phyloP scores from a whole-genome alignment of 2,888 invertebrate species.

The Hirtodrosophila trivittata region DNA sequence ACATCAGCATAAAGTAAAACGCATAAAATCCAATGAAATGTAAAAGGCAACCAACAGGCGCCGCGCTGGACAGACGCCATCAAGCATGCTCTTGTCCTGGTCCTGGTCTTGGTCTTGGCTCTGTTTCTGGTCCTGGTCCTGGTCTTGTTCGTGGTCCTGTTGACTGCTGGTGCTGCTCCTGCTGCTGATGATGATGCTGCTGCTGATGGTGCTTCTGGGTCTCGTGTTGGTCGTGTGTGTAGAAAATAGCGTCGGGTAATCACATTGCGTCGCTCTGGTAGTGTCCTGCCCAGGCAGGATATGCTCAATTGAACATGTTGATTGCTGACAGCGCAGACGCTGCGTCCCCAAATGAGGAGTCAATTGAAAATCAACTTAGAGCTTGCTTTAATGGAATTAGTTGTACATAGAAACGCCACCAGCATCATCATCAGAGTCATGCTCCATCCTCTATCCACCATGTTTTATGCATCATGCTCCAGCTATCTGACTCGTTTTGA shows the following conservation, averaged over 20 bases:
- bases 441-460: not conserved
- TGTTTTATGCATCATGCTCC: too few relatives aligned
- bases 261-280: constrained; percentile 65
- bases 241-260: constrained; percentile 71
- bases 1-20: constrained; percentile 80
- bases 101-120: constrained; percentile 12
- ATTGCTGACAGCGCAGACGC: constrained; percentile 71
- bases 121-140: not conserved
- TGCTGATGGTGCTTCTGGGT: constrained; percentile 6
- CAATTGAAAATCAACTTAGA: constrained; percentile 80
- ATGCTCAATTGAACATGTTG: constrained; percentile 80
- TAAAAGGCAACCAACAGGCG: constrained; percentile 62
- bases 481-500: too few relatives aligned
- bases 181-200: constrained; percentile 8
- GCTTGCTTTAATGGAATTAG: constrained; percentile 79
- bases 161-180: constrained; percentile 1
- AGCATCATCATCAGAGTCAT: constrained; percentile 25
- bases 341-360: constrained; percentile 69
- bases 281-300: constrained; percentile 70
- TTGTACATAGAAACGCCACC: constrained; percentile 52
- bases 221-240: constrained; percentile 45
- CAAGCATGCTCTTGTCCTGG: constrained; percentile 23
- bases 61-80: constrained; percentile 56
- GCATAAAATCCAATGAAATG: constrained; percentile 80
- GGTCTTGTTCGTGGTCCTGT: not conserved